phyloP scores from a whole-genome alignment of 1,140 invertebrate genomes.

The Colletes gigas region DNA sequence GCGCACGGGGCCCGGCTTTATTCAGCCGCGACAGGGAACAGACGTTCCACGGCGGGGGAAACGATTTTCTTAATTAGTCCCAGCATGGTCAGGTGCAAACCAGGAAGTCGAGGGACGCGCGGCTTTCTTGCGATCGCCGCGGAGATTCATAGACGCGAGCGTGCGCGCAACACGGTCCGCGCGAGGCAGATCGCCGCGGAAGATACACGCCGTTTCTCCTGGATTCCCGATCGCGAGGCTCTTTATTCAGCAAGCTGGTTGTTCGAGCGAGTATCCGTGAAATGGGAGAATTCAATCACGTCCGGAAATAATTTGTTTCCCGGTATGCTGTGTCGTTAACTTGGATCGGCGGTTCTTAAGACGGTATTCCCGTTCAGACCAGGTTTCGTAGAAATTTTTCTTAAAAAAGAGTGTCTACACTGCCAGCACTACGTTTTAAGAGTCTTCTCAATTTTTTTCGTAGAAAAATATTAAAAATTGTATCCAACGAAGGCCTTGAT shows the following conservation, averaged over 20 bases:
- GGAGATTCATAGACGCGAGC: slow-evolving; percentile 10
- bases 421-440: no score
- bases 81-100: slow-evolving; percentile 33
- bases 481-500: no score
- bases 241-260: background rate
- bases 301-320: no score
- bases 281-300: no score
- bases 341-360: no score
- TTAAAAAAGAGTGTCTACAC: no score
- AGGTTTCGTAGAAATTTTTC: no score
- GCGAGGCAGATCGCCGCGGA: background rate
- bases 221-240: background rate
- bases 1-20: background rate
- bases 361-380: no score
- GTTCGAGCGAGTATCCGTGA: no score
- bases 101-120: slow-evolving; percentile 15
- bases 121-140: background rate
- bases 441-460: no score
- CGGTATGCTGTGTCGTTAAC: no score
- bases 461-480: no score
- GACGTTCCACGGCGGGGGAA: slow-evolving; percentile 2
- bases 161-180: background rate
- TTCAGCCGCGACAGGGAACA: slow-evolving; percentile 10
- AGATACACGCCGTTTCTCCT: background rate
- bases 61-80: slow-evolving; percentile 42